Percentiles rank a stretch among this genome's conserved stretches.
Evolutionary conservation across 1,140 invertebrate genomes (phyloP).

Genomic region (Oreohelix idahoensis): DNA sequence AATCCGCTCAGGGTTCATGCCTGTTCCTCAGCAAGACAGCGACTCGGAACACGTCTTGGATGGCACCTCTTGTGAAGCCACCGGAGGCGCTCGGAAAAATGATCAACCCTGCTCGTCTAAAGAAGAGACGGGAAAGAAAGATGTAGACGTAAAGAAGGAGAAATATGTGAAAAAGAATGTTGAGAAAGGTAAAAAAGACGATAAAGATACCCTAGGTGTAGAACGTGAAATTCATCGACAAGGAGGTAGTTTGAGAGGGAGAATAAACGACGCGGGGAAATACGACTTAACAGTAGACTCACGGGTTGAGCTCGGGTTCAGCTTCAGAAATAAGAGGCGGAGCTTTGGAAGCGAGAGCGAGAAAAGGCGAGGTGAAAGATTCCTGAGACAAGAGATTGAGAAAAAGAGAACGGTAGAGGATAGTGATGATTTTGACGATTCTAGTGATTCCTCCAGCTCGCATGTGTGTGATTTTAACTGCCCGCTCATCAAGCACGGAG

Average conservation of each 20-base stretch:
- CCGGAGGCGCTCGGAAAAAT: not conserved
- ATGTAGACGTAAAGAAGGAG: conserved; percentile 1
- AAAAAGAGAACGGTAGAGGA: conserved; percentile 10
- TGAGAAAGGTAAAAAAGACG: conserved; percentile 3
- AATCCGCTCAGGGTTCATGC: conserved; percentile 23
- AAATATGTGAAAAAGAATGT: not conserved
- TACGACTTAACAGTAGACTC: conserved; percentile 10
- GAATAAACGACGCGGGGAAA: not conserved
- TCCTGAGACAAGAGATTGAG: conserved; percentile 20
- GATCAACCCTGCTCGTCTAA: not conserved
- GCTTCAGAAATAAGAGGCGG: conserved; percentile 1
- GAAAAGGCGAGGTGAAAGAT: conserved; percentile 31
- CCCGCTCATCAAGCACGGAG: not conserved
- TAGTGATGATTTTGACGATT: not conserved
- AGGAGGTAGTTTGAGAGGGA: not conserved
- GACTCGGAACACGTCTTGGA: conserved; percentile 11
- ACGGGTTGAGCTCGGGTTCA: not conserved
- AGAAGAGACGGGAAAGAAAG: not conserved
- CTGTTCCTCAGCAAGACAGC: conserved; percentile 19
- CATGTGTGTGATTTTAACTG: conserved; percentile 34
- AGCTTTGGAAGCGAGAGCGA: conserved; percentile 34
- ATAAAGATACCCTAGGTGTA: not conserved
- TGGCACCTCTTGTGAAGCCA: not conserved
- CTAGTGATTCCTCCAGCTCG: not conserved
- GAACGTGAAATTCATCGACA: not conserved